Conservation (phyloP, 2,113 vertebrate genomes). For the Gymnorhina tibicen region DNA sequence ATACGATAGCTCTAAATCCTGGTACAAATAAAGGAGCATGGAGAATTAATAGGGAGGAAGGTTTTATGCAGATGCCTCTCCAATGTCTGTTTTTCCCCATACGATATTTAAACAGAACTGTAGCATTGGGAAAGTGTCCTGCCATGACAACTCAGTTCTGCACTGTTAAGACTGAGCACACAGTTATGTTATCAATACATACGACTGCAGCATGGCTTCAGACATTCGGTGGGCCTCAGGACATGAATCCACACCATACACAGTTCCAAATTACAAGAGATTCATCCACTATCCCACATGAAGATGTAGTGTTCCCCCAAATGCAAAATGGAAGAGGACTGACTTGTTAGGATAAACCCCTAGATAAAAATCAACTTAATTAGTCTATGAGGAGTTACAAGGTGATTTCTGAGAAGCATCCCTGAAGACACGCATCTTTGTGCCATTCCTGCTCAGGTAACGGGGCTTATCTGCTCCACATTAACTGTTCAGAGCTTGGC, state of each 20-base stretch:
- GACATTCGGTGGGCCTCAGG: not conserved
- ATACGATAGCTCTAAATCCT: not conserved
- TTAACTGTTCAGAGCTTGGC: not conserved
- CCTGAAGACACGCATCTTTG: not conserved
- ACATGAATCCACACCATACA: not conserved
- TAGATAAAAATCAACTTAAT: not conserved
- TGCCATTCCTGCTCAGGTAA: not conserved
- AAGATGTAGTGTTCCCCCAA: not conserved
- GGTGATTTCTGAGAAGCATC: not conserved
- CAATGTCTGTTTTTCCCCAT: not conserved
- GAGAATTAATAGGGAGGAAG: not conserved
- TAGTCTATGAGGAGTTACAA: not conserved
- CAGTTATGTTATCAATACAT: not conserved
- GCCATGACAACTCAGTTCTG: not conserved
- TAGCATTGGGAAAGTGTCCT: not conserved
- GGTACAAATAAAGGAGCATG: not conserved
- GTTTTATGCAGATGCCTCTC: not conserved
- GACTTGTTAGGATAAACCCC: not conserved
- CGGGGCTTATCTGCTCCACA: not conserved
- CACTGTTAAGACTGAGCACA: not conserved
- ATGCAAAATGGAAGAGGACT: not conserved
- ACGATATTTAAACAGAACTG: not conserved
- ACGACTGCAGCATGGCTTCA: accelerated
- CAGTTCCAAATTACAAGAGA: not conserved
- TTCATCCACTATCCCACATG: not conserved